A percentile compares a stretch with the other conserved stretches of the same genome.
Evolutionary conservation across 2,797 vertebrate species (phyloP).

Genomic region (Adelosebastes latens): DNA sequence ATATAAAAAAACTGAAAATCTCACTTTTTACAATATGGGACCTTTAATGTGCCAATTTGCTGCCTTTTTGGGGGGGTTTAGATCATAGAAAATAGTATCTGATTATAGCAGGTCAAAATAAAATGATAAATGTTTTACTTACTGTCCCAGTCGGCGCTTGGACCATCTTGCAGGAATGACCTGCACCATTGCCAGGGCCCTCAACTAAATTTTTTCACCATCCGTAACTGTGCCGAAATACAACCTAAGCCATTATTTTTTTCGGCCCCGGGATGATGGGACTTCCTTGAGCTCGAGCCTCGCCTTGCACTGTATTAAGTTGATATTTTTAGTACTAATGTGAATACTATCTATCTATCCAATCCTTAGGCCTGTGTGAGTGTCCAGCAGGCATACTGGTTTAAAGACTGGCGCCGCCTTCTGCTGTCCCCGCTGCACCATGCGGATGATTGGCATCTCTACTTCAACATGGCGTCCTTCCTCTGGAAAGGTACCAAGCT

Average conservation of each 20-base stretch:
- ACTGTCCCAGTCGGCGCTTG: too few species aligned
- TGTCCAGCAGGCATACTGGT: constrained; percentile 84
- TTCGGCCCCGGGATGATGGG: too few species aligned
- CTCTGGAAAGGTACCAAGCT: constrained; percentile 92
- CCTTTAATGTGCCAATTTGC: neutral
- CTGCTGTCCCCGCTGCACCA: constrained; percentile 93
- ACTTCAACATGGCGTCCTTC: constrained; percentile 96
- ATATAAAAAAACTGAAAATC: too few species aligned
- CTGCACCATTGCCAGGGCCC: too few species aligned
- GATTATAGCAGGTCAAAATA: neutral
- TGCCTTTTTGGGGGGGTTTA: neutral
- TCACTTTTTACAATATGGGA: too few species aligned
- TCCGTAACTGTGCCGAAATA: too few species aligned
- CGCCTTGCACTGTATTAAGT: neutral
- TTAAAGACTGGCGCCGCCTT: constrained; percentile 88
- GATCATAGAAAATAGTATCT: neutral
- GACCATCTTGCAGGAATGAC: too few species aligned
- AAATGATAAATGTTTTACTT: neutral
- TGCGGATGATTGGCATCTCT: constrained; percentile 92
- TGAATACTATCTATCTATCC: neutral
- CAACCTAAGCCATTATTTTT: too few species aligned
- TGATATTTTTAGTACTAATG: neutral
- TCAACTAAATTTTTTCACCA: too few species aligned
- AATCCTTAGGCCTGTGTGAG: constrained; percentile 85
- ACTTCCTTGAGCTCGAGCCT: too few species aligned